phyloP scores from a whole-genome alignment of 2,888 invertebrate species.

The Dicranocentrus wangi region DNA sequence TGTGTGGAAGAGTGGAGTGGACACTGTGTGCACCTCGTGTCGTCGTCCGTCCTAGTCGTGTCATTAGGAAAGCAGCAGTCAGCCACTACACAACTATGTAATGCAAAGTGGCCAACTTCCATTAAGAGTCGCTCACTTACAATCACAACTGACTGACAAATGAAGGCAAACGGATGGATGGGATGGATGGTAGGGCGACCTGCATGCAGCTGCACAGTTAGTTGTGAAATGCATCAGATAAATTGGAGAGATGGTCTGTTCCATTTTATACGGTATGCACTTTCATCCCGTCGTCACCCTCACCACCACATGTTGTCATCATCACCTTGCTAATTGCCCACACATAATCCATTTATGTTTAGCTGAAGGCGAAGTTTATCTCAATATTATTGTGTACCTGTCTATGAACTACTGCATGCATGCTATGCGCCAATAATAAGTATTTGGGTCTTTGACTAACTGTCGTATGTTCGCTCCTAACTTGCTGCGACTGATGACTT shows the following conservation, averaged over 20 bases:
- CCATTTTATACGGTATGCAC: neutral
- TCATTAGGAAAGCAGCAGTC: no score
- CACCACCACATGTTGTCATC: constrained; percentile 36
- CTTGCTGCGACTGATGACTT: no score
- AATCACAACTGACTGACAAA: no score
- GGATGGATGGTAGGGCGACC: constrained; percentile 16
- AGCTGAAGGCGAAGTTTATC: constrained; percentile 32
- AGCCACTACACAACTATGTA: neutral
- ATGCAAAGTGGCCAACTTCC: constrained; percentile 36
- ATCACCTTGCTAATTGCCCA: constrained; percentile 63
- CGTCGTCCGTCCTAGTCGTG: no score
- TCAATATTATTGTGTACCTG: no score
- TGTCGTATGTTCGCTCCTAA: no score
- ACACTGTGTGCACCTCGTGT: no score
- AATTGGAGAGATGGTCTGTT: neutral
- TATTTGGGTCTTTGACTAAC: no score
- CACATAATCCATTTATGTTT: constrained; percentile 49
- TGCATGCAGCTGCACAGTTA: constrained; percentile 37
- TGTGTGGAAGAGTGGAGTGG: no score
- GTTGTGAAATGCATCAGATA: constrained; percentile 15
- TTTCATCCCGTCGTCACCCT: neutral
- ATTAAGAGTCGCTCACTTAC: constrained; percentile 43
- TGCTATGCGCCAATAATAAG: no score
- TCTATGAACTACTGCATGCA: no score
- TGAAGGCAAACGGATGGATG: constrained; percentile 36